Conservation (phyloP, 2,797 vertebrate genomes). For the Gallinago solitaria region DNA sequence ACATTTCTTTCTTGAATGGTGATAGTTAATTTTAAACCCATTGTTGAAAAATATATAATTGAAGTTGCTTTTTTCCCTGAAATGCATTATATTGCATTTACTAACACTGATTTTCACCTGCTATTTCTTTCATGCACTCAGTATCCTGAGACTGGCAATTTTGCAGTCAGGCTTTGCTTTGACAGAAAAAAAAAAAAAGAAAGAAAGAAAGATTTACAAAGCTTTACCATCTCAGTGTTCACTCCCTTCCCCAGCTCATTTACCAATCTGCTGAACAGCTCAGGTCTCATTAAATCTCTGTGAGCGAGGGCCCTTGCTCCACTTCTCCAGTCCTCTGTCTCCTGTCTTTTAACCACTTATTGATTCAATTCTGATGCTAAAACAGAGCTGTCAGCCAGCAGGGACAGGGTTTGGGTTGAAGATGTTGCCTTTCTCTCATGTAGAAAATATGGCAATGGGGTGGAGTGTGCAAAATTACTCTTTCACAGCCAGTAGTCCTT, state of each 20-base stretch:
- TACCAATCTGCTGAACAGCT: not conserved
- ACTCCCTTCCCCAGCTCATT: not conserved
- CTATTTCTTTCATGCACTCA: not conserved
- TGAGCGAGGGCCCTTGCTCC: not conserved
- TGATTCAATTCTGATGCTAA: not conserved
- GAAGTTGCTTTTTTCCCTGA: not conserved
- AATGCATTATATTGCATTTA: not conserved
- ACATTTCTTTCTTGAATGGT: not conserved
- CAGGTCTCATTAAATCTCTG: not conserved
- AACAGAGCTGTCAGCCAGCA: not conserved
- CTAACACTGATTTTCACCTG: not conserved
- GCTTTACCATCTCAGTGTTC: not conserved
- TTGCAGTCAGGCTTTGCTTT: not conserved
- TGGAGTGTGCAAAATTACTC: not conserved
- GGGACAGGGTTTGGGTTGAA: not conserved
- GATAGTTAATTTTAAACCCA: not conserved
- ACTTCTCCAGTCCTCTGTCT: not conserved
- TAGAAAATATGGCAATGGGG: not conserved
- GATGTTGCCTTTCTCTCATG: not conserved
- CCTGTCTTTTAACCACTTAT: not conserved
- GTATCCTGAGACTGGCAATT: not conserved
- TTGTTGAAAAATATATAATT: not conserved
- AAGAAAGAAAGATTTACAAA: not conserved
- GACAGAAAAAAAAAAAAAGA: not conserved
- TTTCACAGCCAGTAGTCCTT: not conserved